phyloP scores from a whole-genome alignment of 1,140 invertebrate species.

The Eubasilissa regina region DNA sequence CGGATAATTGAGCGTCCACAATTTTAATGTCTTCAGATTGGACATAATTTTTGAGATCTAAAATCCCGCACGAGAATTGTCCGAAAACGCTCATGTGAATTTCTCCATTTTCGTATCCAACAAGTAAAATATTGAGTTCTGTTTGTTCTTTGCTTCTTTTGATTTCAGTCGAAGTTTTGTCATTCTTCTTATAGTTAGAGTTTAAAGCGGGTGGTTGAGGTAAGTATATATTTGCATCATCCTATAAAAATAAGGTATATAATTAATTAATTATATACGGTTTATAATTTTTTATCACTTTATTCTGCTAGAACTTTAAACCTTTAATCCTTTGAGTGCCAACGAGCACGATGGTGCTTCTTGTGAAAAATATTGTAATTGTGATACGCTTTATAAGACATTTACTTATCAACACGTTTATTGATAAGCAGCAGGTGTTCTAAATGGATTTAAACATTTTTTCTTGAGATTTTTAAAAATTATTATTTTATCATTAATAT shows the following conservation, averaged over 20 bases:
- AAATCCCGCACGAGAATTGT: slow-evolving; percentile 83
- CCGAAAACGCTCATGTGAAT: slow-evolving; percentile 88
- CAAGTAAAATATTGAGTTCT: slow-evolving; percentile 83
- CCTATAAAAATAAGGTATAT: slow-evolving; percentile 64
- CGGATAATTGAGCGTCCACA: slow-evolving; percentile 75
- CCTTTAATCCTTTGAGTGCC: no score
- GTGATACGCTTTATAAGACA: no score
- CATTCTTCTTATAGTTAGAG: slow-evolving; percentile 68
- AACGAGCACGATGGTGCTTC: no score
- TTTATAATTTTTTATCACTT: neutral
- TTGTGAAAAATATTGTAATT: no score
- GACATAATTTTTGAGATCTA: slow-evolving; percentile 76
- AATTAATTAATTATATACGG: slow-evolving; percentile 20
- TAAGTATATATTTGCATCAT: slow-evolving; percentile 72
- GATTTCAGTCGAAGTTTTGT: slow-evolving; percentile 74
- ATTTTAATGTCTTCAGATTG: slow-evolving; percentile 74
- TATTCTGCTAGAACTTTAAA: slow-evolving; percentile 12
- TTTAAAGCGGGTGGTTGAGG: slow-evolving; percentile 68
- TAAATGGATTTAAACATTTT: no score
- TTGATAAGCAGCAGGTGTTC: no score
- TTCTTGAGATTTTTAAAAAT: no score
- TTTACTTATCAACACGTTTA: no score
- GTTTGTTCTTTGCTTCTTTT: slow-evolving; percentile 80
- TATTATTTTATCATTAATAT: no score
- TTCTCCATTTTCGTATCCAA: slow-evolving; percentile 82